These are phyloP conservation scores for Drosophila monieri DNA, from an alignment of 2,888 invertebrate genomes.

Conservation along the genomic window DNA sequence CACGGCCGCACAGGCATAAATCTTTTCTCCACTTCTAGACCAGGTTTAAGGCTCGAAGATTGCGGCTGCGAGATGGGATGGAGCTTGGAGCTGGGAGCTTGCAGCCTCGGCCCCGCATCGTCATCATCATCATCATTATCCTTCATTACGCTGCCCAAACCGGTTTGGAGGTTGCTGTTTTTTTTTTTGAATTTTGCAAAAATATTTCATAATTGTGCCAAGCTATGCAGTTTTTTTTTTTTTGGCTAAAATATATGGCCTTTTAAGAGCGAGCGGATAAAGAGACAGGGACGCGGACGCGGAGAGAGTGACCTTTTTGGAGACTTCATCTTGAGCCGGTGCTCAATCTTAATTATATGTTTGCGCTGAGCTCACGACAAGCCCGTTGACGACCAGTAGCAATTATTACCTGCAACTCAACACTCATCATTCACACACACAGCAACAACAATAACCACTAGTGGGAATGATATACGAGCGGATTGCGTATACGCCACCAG, in stretches of 20 bases:
- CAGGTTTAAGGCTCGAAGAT: constrained; percentile 12
- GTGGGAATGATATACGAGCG: constrained; percentile 64
- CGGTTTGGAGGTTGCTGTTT: constrained; percentile 46
- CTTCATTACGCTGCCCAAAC: constrained; percentile 71
- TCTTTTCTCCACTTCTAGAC: constrained; percentile 43
- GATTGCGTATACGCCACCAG: constrained; percentile 68
- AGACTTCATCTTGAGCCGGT: constrained; percentile 25
- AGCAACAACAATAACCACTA: constrained; percentile 1
- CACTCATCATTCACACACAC: constrained; percentile 65
- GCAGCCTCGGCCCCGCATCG: constrained; percentile 25
- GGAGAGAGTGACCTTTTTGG: constrained; percentile 55
- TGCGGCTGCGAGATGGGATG: background rate
- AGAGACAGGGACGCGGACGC: constrained; percentile 3
- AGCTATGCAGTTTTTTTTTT: constrained; percentile 66
- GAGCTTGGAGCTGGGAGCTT: constrained; percentile 15
- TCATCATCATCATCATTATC: constrained; percentile 74
- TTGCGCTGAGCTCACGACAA: constrained; percentile 48
- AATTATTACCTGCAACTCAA: constrained; percentile 71
- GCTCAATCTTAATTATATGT: constrained; percentile 73
- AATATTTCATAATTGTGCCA: constrained; percentile 80
- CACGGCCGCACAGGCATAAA: constrained; percentile 29
- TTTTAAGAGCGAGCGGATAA: constrained; percentile 54
- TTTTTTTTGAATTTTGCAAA: constrained; percentile 57
- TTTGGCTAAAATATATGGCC: constrained; percentile 78
- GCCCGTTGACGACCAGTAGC: constrained; percentile 70